phyloP scores from a whole-genome alignment of 1,140 invertebrate species.

The Planococcus citri region DNA sequence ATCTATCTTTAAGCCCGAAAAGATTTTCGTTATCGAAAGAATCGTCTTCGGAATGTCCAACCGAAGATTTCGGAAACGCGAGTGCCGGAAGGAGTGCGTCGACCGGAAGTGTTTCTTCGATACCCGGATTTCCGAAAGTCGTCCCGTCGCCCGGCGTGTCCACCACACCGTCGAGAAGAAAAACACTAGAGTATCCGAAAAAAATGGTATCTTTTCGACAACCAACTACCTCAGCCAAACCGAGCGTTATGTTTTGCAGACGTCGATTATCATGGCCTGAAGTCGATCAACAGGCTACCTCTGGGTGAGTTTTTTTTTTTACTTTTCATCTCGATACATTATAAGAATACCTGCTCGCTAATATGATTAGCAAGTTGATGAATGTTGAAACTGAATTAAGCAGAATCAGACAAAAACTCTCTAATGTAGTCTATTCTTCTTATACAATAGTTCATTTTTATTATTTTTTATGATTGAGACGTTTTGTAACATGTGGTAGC shows the following conservation, averaged over 20 bases:
- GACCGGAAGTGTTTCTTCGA: constrained; percentile 24
- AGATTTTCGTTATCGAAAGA: constrained; percentile 58
- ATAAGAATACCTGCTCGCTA: no score
- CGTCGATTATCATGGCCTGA: constrained; percentile 65
- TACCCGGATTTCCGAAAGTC: constrained; percentile 40
- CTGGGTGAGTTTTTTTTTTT: constrained; percentile 45
- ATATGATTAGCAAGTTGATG: no score
- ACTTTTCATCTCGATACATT: not conserved
- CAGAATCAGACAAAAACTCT: no score
- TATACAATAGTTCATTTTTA: no score
- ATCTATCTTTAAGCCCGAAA: constrained; percentile 58
- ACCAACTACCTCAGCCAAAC: constrained; percentile 38
- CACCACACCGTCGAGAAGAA: constrained; percentile 36
- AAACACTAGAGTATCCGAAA: constrained; percentile 32
- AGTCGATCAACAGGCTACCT: constrained; percentile 62
- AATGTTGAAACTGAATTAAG: no score
- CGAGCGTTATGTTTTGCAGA: constrained; percentile 53
- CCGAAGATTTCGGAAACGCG: constrained; percentile 32
- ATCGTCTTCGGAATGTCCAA: constrained; percentile 37
- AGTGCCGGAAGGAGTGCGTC: constrained; percentile 24
- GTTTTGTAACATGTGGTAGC: no score
- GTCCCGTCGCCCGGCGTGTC: constrained; percentile 49
- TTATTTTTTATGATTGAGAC: no score
- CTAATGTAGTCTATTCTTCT: no score
- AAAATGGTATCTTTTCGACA: constrained; percentile 38